These are phyloP conservation scores for Hylaeus volcanicus DNA, from an alignment of 1,140 invertebrate genomes.

Conservation along the genomic window DNA sequence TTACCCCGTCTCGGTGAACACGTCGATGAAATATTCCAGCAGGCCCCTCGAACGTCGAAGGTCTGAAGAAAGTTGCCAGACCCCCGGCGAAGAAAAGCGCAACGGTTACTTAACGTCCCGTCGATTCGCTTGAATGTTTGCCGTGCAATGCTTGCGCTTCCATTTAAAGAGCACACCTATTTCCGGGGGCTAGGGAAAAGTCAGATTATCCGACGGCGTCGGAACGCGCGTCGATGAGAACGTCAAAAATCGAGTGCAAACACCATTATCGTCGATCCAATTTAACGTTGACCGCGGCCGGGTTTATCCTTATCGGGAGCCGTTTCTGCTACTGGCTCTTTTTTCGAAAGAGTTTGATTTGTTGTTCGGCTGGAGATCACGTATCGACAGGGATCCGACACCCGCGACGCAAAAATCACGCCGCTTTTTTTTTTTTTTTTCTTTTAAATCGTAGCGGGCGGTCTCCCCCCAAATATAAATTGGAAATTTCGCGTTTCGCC, in stretches of 20 bases:
- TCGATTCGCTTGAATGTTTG: conserved; percentile 30
- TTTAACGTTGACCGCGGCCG: conserved; percentile 21
- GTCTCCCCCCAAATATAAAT: background rate
- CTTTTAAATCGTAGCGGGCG: too few relatives aligned
- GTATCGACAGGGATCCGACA: background rate
- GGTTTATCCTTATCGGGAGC: conserved; percentile 23
- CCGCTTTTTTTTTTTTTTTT: background rate
- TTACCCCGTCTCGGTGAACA: conserved; percentile 14
- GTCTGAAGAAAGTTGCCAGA: conserved; percentile 4
- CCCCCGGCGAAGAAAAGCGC: conserved; percentile 25
- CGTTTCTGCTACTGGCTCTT: conserved; percentile 17
- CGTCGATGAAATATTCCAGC: conserved; percentile 46
- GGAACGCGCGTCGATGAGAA: conserved; percentile 7
- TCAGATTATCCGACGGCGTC: conserved; percentile 8
- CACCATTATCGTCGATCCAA: conserved; percentile 34
- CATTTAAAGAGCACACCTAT: conserved; percentile 36
- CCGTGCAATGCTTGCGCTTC: conserved; percentile 25
- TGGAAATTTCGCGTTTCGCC: background rate
- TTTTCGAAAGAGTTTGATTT: conserved; percentile 18
- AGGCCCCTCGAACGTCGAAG: background rate
- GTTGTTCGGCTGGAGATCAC: background rate
- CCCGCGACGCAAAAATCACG: background rate
- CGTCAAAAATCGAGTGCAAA: conserved; percentile 39
- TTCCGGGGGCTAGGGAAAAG: conserved; percentile 18
- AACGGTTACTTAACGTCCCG: conserved; percentile 44